Evolutionary conservation across 1,140 invertebrate genomes (phyloP).

Genomic region (Lepidurus arcticus): DNA sequence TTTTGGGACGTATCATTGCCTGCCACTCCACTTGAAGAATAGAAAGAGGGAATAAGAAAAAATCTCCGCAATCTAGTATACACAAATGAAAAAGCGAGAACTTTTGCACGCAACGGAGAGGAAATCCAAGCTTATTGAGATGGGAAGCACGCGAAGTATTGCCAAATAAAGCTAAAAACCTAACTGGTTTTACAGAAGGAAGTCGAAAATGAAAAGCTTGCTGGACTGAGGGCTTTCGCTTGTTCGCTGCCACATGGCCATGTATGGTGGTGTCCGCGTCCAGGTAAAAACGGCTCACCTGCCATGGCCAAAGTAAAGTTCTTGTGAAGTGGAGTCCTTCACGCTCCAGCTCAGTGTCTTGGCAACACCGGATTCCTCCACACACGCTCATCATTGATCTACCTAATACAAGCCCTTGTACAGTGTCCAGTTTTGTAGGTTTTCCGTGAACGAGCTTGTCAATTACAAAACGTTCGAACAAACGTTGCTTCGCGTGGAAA

Average conservation of each 20-base stretch:
- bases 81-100: not conserved
- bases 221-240: not conserved
- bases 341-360: constrained; percentile 20
- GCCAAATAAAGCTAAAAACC: not conserved
- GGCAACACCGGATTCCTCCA: not conserved
- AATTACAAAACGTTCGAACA: no score
- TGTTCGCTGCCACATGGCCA: not conserved
- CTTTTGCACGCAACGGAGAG: not conserved
- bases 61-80: not conserved
- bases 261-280: constrained; percentile 11
- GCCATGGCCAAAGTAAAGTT: not conserved
- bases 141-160: not conserved
- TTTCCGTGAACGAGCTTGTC: not conserved
- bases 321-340: constrained; percentile 10
- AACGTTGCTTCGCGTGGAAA: no score
- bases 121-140: not conserved
- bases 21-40: not conserved
- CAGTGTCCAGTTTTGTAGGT: not conserved
- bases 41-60: not conserved
- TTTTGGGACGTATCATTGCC: no score
- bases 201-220: not conserved
- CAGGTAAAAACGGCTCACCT: not conserved
- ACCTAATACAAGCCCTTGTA: not conserved
- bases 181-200: not conserved
- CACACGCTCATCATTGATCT: not conserved